Base-by-base conservation (phyloP, 1,140 invertebrate species). In the Halictus rubicundus region DNA sequence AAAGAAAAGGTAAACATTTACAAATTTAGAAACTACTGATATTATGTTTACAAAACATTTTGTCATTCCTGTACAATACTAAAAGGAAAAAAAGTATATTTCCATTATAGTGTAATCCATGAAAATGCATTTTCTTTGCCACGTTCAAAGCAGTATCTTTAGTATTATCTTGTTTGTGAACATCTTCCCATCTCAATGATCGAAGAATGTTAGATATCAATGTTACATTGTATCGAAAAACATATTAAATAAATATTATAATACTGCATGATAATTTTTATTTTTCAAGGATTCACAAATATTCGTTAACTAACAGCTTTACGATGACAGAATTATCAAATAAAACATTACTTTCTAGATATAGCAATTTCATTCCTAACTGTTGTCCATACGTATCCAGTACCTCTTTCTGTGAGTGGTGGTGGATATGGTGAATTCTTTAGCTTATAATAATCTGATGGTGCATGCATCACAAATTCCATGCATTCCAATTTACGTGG, bases 391-490 rank as follows among this genome's bases (percentile, higher is more conserved):
- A 96, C 95, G 75, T 94, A 97, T 42, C 95, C 95, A 69, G 87
- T 93, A 60, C 94, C 94, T 82, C 93, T 93, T 87, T 95, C 94
- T 2, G 93, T 91, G 66, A 94, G 90, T 12, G 94, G 89, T 0
- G 95, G 91, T 0, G 96, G 96, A 90, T 97, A 98, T 1, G 97
- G 97, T 49, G 95, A 95, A 78, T 94, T 96, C 82, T 95, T 95
- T 19, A 96, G 93, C 88, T 96, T 96, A 89, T 96, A 98, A 92
- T 98, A 98, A 90, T 98, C 97, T 12, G 97, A 97, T 3, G 97
- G 97, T 2, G 97, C 97, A 90, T 98, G 97, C 95, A 98, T 98
- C 16, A 98, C 95, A 94, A 98, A 98, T 89, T 98, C 96, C 95
- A 98, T 96, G 79, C 95, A 97, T 68, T 97, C 96, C 65, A 99